Conservation (phyloP, 1,140 invertebrate species). For the Drosophila willistoni region DNA sequence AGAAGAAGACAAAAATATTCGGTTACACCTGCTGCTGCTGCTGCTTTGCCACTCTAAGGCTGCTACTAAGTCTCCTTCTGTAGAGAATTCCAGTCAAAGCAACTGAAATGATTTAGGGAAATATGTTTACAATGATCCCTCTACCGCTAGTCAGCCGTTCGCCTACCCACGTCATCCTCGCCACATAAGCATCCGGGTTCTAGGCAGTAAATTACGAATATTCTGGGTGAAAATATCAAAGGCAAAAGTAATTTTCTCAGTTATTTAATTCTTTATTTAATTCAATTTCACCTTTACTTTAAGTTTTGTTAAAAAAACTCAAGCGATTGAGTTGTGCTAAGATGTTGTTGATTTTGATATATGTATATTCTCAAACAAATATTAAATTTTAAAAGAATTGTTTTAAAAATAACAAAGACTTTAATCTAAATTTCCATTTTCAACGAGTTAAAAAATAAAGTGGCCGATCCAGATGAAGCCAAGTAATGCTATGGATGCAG, state of each 20-base stretch:
- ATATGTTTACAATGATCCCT: slow-evolving; percentile 36
- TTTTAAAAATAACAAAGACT: no score
- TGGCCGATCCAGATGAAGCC: no score
- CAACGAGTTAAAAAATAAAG: no score
- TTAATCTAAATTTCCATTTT: no score
- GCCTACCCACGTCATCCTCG: neutral
- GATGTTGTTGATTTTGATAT: no score
- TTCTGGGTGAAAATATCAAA: neutral
- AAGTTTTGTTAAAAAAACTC: no score
- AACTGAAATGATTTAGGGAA: slow-evolving; percentile 38
- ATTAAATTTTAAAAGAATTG: no score
- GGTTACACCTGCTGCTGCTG: slow-evolving; percentile 46
- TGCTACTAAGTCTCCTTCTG: neutral
- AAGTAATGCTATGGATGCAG: no score
- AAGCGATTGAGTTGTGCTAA: no score
- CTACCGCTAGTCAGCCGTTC: neutral
- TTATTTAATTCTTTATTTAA: neutral
- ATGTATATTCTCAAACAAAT: no score
- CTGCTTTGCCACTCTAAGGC: neutral
- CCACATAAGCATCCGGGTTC: neutral
- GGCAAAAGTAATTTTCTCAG: neutral
- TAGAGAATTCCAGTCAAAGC: slow-evolving; percentile 12
- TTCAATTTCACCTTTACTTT: neutral
- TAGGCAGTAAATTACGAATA: neutral
- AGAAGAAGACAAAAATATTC: slow-evolving; percentile 32